Evolutionary conservation across 53 echinoderm and acorn worm species (phyloP).

Genomic region (Holothuria leucospilota): DNA sequence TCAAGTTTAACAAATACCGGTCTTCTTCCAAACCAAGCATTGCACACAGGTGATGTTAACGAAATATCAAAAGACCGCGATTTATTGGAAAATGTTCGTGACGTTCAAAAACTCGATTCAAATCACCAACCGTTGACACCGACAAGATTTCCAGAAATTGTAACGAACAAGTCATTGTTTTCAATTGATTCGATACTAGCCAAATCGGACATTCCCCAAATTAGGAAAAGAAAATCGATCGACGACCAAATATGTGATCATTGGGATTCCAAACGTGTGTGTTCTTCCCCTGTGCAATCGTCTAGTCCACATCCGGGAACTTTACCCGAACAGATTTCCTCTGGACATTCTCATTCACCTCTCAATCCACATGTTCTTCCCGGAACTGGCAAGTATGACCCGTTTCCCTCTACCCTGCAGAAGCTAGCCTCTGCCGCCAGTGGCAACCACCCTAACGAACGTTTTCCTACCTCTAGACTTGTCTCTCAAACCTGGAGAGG

Average conservation of each 20-base stretch:
- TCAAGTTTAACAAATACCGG: too few species aligned
- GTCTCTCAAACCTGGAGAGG: conserved; percentile 22
- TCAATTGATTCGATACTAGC: conserved; percentile 43
- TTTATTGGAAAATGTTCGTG: too few species aligned
- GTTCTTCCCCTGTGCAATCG: neutral
- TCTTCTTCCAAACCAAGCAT: too few species aligned
- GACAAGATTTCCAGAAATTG: neutral
- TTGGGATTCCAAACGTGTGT: neutral
- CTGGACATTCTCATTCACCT: conserved; percentile 18
- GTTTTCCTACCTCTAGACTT: conserved; percentile 12
- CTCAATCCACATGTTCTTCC: neutral
- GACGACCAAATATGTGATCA: neutral
- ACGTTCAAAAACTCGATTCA: too few species aligned
- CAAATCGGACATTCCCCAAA: neutral
- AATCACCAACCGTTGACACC: neutral
- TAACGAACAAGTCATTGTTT: neutral
- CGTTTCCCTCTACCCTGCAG: conserved; percentile 49
- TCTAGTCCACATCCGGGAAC: conserved; percentile 7
- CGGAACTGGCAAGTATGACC: conserved; percentile 18
- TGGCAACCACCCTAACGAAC: conserved; percentile 9
- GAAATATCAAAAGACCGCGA: too few species aligned
- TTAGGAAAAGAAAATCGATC: neutral
- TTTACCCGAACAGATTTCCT: too few species aligned
- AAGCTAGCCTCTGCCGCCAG: conserved; percentile 69
- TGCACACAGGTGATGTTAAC: too few species aligned